A percentile compares a stretch with the other conserved stretches of the same genome.
Conservation (phyloP, 1,140 invertebrate genomes). For the Dermatophagoides farinae region DNA sequence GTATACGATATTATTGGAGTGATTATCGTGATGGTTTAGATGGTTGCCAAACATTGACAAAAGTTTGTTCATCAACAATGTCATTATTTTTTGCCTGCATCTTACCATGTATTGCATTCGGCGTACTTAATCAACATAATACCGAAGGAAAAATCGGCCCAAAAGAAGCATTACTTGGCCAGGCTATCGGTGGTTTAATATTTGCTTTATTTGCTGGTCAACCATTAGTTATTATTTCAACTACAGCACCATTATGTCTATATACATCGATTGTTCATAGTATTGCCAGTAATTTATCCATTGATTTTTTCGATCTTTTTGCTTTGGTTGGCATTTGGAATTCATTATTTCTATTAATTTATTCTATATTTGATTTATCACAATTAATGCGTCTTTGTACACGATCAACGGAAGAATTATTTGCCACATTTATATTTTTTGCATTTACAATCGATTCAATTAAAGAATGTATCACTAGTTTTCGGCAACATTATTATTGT, state of each 20-base stretch:
- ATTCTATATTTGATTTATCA: slow-evolving; percentile 28
- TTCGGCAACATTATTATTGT: background rate
- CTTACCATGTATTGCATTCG: slow-evolving; percentile 33
- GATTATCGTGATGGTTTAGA: slow-evolving; percentile 27
- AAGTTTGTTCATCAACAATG: slow-evolving; percentile 26
- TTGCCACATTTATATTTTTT: slow-evolving; percentile 33
- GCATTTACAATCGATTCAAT: slow-evolving; percentile 32
- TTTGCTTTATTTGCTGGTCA: slow-evolving; percentile 30
- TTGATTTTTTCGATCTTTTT: slow-evolving; percentile 33
- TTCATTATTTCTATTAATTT: slow-evolving; percentile 30
- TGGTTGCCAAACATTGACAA: slow-evolving; percentile 33
- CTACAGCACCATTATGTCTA: slow-evolving; percentile 32
- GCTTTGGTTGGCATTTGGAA: slow-evolving; percentile 33
- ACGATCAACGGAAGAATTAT: slow-evolving; percentile 35
- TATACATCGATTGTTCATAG: slow-evolving; percentile 33
- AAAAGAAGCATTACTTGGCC: slow-evolving; percentile 32
- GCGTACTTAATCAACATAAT: slow-evolving; percentile 32
- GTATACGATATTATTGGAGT: slow-evolving; percentile 21
- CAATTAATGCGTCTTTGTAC: slow-evolving; percentile 30
- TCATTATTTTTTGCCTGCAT: slow-evolving; percentile 35
- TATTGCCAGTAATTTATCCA: slow-evolving; percentile 28
- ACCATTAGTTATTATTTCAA: slow-evolving; percentile 32
- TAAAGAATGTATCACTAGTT: slow-evolving; percentile 26
- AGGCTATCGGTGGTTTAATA: slow-evolving; percentile 31
- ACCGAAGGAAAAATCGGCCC: slow-evolving; percentile 31